Evolutionary conservation across 2,113 vertebrate genomes (phyloP).

Genomic region (Xiphias gladius): DNA sequence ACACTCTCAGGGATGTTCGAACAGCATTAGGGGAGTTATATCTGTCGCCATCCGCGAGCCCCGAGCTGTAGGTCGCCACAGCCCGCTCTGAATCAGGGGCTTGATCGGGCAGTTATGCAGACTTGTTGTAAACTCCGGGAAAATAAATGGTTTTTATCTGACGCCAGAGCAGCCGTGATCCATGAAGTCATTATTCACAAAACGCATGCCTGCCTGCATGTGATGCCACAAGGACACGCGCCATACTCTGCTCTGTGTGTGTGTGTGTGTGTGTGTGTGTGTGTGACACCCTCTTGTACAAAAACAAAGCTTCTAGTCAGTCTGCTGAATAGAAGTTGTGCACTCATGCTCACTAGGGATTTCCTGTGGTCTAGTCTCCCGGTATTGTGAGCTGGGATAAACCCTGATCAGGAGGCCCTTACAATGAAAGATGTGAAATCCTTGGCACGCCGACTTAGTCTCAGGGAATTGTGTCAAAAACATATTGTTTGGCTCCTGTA

Average conservation of each 20-base stretch:
- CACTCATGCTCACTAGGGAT: constrained; percentile 69
- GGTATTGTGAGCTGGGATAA: constrained; percentile 59
- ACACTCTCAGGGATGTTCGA: constrained; percentile 55
- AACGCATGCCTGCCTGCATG: constrained; percentile 55
- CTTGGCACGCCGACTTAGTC: constrained; percentile 43
- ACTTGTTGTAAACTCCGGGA: constrained; percentile 66
- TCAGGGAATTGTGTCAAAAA: constrained; percentile 61
- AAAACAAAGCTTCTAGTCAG: constrained; percentile 65
- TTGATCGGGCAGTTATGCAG: constrained; percentile 65
- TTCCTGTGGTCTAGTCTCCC: constrained; percentile 74
- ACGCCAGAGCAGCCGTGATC: constrained; percentile 67
- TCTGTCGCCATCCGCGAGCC: constrained; percentile 52
- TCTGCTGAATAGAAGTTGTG: constrained; percentile 69
- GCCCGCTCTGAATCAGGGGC: constrained; percentile 57
- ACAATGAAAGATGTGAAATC: constrained; percentile 65
- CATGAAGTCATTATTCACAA: constrained; percentile 63
- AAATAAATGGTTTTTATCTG: constrained; percentile 57
- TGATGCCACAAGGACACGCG: constrained; percentile 47
- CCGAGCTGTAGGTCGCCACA: constrained; percentile 64
- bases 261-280: constrained; percentile 62
- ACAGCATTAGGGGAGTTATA: constrained; percentile 57
- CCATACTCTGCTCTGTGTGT: constrained; percentile 20
- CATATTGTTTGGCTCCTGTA: constrained; percentile 55
- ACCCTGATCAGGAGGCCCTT: constrained; percentile 57
- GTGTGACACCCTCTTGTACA: constrained; percentile 51